Base-by-base conservation (phyloP, 2,113 vertebrate genomes). In the Trogon surrucura region DNA sequence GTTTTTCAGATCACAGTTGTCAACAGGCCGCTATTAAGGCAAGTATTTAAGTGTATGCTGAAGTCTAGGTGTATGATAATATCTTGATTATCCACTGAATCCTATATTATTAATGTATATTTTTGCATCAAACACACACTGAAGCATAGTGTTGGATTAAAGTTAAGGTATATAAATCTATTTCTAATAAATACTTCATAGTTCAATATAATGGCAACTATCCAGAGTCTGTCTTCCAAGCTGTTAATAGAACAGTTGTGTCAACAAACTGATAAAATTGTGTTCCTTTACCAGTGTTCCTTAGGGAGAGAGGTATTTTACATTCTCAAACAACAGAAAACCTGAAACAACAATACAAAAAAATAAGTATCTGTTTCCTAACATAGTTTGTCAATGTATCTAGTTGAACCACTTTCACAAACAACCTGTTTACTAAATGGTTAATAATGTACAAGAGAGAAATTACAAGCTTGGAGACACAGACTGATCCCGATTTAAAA, bases 391-490 rank as follows among this genome's bases (percentile, higher is more conserved):
- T 51, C n/a, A 65, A 17, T 47, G 77, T 89, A 86, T 58, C 41
- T 74, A 74, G 9, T 60, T 57, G 82, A 96, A 80, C 30, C 16
- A 30, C 64, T 54, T 90, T 80, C 38, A 60, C 85, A 96, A 79
- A 2, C 74, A 78, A 47, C 75, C 70, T 79, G 11, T 80, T 95
- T 93, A 41, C 77, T 80, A 83, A 96, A 90, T 93, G n/a, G 56
- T 95, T 96, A 95, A 81, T 77, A 92, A 85, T 57, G 50, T 91
- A 20, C 56, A 58, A 93, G 50, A 75, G 67, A 65, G 56, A 90
- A 93, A 78, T 86, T 54, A 51, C 13, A 57, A 78, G 21, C 17
- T 91, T 96, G 78, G 89, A 94, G 70, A 92, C 66, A 74, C 22
- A 96, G 80, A 81, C 93, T 77, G 66, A 78, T 90, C 78, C 94